A percentile compares a stretch with the other conserved stretches of the same genome.
Conservation (phyloP, 2,797 vertebrate genomes). For the Amblyraja radiata region DNA sequence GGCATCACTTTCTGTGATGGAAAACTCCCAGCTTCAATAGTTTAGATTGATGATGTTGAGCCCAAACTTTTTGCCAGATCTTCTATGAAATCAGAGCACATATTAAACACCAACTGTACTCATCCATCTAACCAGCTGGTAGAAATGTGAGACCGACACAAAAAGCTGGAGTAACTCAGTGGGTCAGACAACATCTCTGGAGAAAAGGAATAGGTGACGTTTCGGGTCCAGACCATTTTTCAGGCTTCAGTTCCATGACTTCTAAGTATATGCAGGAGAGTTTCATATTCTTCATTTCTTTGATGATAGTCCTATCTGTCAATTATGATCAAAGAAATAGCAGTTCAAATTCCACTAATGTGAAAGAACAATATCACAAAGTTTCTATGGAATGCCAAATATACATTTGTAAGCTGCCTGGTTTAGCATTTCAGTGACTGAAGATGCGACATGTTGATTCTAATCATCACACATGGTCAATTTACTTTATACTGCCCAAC, state of each 20-base stretch:
- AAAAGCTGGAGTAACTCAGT: no score
- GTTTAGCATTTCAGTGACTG: neutral
- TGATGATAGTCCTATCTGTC: neutral
- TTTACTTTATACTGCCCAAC: no score
- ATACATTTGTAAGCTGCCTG: neutral
- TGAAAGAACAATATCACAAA: slow-evolving; percentile 14
- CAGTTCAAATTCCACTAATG: neutral
- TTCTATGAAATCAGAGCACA: neutral
- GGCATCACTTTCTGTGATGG: neutral
- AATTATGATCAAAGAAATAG: slow-evolving; percentile 5
- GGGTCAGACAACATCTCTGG: no score
- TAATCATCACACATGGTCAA: neutral
- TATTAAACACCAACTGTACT: neutral
- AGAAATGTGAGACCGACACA: neutral
- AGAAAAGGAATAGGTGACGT: no score
- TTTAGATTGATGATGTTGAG: neutral
- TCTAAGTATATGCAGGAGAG: neutral
- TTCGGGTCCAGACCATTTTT: no score
- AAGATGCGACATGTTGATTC: neutral
- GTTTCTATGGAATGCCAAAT: neutral
- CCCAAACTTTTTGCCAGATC: neutral
- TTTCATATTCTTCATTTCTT: neutral
- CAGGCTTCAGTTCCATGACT: neutral
- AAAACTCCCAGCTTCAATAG: neutral
- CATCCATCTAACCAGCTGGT: neutral